Evolutionary conservation across 2,888 invertebrate species (phyloP).

Genomic region (Palloptera scutellata): DNA sequence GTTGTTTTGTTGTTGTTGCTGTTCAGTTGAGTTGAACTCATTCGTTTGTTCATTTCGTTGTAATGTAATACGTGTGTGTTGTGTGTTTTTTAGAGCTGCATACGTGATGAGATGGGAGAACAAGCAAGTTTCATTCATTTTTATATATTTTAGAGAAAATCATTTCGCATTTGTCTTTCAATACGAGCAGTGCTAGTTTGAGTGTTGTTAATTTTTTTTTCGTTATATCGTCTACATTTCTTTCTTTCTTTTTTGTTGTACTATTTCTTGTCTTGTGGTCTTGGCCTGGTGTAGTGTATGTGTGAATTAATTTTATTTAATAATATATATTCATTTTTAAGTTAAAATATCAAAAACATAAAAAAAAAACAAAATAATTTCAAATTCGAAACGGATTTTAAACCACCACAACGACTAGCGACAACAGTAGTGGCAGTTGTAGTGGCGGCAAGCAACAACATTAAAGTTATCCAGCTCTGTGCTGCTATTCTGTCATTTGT

Average conservation of each 20-base stretch:
- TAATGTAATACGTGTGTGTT: constrained; percentile 21
- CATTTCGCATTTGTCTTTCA: constrained; percentile 56
- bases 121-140: constrained; percentile 34
- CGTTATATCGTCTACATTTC: constrained; percentile 16
- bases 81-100: constrained; percentile 32
- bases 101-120: constrained; percentile 48
- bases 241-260: constrained; percentile 2
- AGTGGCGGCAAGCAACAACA: too few species aligned
- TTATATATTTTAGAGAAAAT: constrained; percentile 25
- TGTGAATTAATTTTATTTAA: too few species aligned
- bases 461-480: too few species aligned
- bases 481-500: too few species aligned
- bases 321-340: too few species aligned
- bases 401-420: too few species aligned
- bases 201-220: constrained; percentile 10
- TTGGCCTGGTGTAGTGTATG: too few species aligned
- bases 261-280: constrained; percentile 7
- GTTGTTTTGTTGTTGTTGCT: not conserved
- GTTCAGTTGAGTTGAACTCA: not conserved
- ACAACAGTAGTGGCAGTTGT: too few species aligned
- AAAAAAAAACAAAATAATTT: constrained; percentile 8
- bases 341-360: constrained; percentile 17
- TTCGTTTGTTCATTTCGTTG: constrained; percentile 28
- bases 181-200: constrained; percentile 43
- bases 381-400: too few species aligned